A percentile compares a stretch with the other conserved stretches of the same genome.
These are phyloP conservation scores for Gymnosoma rotundatum DNA, from an alignment of 2,888 invertebrate species.

Conservation along the genomic window DNA sequence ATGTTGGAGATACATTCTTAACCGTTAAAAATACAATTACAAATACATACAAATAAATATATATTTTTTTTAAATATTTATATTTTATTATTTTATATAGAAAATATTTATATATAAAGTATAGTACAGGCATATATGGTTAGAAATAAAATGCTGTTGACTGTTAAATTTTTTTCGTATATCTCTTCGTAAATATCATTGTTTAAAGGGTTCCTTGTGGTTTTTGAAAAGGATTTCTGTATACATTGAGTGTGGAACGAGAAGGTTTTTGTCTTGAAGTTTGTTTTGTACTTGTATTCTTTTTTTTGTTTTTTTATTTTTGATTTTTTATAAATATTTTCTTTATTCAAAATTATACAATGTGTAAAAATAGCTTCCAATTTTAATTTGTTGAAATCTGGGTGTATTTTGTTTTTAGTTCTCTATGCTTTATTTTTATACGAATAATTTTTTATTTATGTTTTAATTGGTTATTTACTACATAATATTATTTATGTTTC, in stretches of 20 bases:
- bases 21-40: slow-evolving; percentile 38
- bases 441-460: slow-evolving; percentile 44
- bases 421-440: slow-evolving; percentile 41
- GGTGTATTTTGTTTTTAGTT: slow-evolving; percentile 30
- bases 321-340: slow-evolving; percentile 73
- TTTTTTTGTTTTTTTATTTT: slow-evolving; percentile 56
- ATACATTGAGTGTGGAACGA: slow-evolving; percentile 64
- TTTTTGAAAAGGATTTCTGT: slow-evolving; percentile 57
- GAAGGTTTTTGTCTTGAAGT: slow-evolving; percentile 52
- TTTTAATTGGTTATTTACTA: slow-evolving; percentile 53
- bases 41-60: slow-evolving; percentile 45
- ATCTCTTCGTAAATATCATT: slow-evolving; percentile 38
- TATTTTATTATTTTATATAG: slow-evolving; percentile 26
- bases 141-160: slow-evolving; percentile 60
- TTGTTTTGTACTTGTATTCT: slow-evolving; percentile 69
- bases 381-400: slow-evolving; percentile 49
- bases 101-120: slow-evolving; percentile 56
- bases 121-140: slow-evolving; percentile 65
- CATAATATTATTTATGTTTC: slow-evolving; percentile 40
- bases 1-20: slow-evolving; percentile 9
- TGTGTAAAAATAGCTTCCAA: slow-evolving; percentile 72
- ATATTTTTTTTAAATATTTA: slow-evolving; percentile 8
- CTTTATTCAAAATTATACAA: slow-evolving; percentile 67
- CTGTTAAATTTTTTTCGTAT: slow-evolving; percentile 32
- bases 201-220: slow-evolving; percentile 24